phyloP scores from a whole-genome alignment of 2,797 vertebrate genomes.

The Alectoris magna region DNA sequence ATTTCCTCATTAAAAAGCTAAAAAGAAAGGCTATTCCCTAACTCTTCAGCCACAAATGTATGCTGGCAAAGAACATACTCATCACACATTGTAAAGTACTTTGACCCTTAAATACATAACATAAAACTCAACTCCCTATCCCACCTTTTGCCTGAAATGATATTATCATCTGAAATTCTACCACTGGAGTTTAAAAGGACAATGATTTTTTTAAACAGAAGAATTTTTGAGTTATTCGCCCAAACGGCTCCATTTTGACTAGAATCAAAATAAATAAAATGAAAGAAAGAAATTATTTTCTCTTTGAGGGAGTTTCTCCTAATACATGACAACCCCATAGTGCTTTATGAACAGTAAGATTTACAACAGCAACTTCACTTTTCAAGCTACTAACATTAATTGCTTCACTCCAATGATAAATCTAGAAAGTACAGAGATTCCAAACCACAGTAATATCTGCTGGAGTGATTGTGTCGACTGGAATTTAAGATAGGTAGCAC shows the following conservation, averaged over 20 bases:
- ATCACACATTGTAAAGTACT: background rate
- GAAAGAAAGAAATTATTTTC: background rate
- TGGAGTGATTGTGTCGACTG: background rate
- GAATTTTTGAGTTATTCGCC: background rate
- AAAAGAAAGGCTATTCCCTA: background rate
- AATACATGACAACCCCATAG: background rate
- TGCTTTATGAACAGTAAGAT: background rate
- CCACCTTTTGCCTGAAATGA: background rate
- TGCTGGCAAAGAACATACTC: background rate
- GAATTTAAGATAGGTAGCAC: background rate
- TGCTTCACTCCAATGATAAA: background rate
- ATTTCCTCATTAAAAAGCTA: background rate
- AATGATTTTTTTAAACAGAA: background rate
- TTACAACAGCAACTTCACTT: background rate
- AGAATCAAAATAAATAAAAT: background rate
- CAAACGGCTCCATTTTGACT: background rate
- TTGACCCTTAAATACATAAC: slow-evolving; percentile 10
- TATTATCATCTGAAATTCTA: background rate
- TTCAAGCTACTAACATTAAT: background rate
- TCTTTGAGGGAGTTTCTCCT: background rate
- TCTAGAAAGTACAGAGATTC: background rate
- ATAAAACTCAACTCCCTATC: slow-evolving; percentile 4
- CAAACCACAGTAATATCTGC: background rate
- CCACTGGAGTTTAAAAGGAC: background rate
- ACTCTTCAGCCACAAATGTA: background rate